phyloP scores from a whole-genome alignment of 1,140 invertebrate species.

The Ylistrum balloti region DNA sequence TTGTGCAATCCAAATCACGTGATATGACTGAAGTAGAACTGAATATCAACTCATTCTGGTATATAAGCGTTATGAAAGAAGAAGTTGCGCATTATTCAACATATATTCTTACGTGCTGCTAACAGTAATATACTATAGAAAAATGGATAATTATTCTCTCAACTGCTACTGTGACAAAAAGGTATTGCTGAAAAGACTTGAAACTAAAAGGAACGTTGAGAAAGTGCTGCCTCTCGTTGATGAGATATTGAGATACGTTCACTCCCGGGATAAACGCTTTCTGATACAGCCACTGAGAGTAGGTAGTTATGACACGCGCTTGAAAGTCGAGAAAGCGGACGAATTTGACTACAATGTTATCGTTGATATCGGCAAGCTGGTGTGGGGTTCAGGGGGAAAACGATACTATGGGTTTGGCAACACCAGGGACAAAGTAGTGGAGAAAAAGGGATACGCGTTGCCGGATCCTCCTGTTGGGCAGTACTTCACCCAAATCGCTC shows the following conservation, averaged over 20 bases:
- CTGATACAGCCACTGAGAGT: constrained; percentile 45
- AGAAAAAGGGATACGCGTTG: neutral
- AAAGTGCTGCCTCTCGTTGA: constrained; percentile 33
- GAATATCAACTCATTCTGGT: neutral
- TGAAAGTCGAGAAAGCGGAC: constrained; percentile 43
- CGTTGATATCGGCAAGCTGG: neutral
- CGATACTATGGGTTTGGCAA: constrained; percentile 41
- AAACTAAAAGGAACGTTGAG: constrained; percentile 4
- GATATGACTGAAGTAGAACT: too few relatives aligned
- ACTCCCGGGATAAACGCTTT: constrained; percentile 13
- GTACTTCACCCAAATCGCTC: neutral
- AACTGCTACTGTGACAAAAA: constrained; percentile 43
- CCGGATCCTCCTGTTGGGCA: neutral
- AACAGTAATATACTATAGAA: neutral
- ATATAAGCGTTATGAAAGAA: neutral
- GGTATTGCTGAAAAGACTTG: constrained; percentile 17
- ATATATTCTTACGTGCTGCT: neutral
- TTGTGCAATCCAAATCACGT: too few relatives aligned
- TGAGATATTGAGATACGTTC: constrained; percentile 44
- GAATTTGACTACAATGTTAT: constrained; percentile 52
- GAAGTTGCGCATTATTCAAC: neutral
- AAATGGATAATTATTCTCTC: constrained; percentile 41
- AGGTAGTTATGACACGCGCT: constrained; percentile 46
- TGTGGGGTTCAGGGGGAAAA: neutral
- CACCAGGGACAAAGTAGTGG: neutral